Base-by-base conservation (phyloP, 2,888 invertebrate genomes). In the Choreutis nemorana region DNA sequence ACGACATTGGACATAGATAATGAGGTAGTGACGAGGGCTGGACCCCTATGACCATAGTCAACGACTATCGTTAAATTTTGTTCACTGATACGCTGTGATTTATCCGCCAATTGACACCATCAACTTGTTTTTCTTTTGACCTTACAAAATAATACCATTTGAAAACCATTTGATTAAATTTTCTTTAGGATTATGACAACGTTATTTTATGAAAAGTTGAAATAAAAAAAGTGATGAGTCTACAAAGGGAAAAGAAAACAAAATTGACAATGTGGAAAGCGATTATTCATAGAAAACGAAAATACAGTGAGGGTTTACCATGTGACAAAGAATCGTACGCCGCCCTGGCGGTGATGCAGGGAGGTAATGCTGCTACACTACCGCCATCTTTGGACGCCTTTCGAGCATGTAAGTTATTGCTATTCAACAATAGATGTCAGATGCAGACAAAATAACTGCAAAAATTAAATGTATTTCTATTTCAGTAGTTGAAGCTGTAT, bases 301-400 rank as follows among this genome's bases (percentile, higher is more conserved):
- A 78, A 58, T 75, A 66, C 38, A 72, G 71, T 45, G 78, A 77
- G 47, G 60, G 51, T 28, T 37, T 66, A 26, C 60, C 67, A 31
- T 68, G 72, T 40, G 77, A 77, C 41, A 56, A 55, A 33, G 77
- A 75, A 33, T 65, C 75, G 1, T 78, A 73, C 51, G 67, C 72
- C 54, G 67, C 73, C 35, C 64, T 78, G 40, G 70, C 71, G 64
- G 70, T 70, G 8, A 63, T 78, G 71, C 54, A 70, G 34, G 73
- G 77, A 65, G 78, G 78, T 31, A 65, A 53, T 34, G 66, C 78
- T 7, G 72, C 78, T 39, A 78, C 78, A 23, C 54, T 78, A 49
- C 78, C 77, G 65, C 77, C 78, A 62, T 78, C 77, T 59, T 67
- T 78, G 30, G 77, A 78, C 46, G 78, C 77, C 12, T 54, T 77